Evolutionary conservation across 2,797 vertebrate species (phyloP), one percentile per base, ranked within the genome.

Genomic region (Natrix natrix): DNA sequence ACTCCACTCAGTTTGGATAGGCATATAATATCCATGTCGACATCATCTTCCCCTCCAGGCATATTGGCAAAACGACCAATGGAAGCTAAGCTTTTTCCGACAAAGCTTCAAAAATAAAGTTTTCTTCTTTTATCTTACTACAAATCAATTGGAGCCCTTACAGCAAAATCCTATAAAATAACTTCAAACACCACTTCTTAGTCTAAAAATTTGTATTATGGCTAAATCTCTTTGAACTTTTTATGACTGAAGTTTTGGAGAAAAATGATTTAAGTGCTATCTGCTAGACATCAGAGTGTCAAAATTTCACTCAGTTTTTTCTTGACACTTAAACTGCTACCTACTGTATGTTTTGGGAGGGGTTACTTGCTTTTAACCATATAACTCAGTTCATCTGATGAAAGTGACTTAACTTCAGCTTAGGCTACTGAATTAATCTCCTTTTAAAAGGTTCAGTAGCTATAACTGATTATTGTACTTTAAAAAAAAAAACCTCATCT

Each of bases 121-220:
- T 99, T 99, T 98, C 99, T 98, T 98, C 99, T 99, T 99, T 99
- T 99, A 99, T 99, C 99, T 99, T 98, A 97, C 98, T 98, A 98
- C 98, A 99, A 99, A 99, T 99, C 99, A 99, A 99, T 99, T 99
- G 98, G 98, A 98, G 97, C 98, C 99, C 99, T 99, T 99, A 99
- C 98, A 99, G 99, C 99, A 98, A 99, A 99, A 99, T 99, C 99
- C 99, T 99, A 99, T 99, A 99, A 99, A 99, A 99, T 99, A 99
- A 99, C 99, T 99, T 99, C 99, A 99, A 99, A 99, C 99, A 98
- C 98, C 91, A 97, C 98, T 99, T 99, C 99, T 99, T 99, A 99
- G 99, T 99, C 98, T 98, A 98, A 99, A 99, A 99, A 99, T 99
- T 99, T 99, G 99, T 99, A 99, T 99, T 99, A 99, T 99, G 99